phyloP scores from a whole-genome alignment of 2,797 vertebrate genomes.

The Hyperoplus lanceolatus region DNA sequence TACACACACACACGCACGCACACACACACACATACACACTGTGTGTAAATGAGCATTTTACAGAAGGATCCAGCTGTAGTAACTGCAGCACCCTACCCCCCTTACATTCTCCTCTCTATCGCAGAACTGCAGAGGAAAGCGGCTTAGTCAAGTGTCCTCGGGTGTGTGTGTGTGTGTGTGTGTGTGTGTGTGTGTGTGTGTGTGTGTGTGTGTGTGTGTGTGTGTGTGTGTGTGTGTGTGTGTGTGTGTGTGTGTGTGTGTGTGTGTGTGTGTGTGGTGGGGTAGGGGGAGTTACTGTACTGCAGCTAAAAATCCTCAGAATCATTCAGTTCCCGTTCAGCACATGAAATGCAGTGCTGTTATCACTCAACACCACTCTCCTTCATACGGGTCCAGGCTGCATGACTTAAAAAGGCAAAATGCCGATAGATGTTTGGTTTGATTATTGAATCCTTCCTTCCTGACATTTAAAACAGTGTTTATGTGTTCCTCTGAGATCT shows the following conservation, averaged over 20 bases:
- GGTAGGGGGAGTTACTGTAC: not conserved
- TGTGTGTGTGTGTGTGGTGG: too few species aligned
- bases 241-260: too few species aligned
- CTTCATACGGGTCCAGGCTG: not conserved
- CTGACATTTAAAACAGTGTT: too few species aligned
- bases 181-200: too few species aligned
- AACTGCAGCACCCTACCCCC: slow-evolving; percentile 16
- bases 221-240: too few species aligned
- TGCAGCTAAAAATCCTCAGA: not conserved
- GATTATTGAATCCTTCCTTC: not conserved
- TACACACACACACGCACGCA: not conserved
- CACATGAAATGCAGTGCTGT: not conserved
- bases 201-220: too few species aligned
- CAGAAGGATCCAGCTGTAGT: not conserved
- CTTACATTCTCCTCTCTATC: slow-evolving; percentile 16
- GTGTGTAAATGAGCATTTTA: too few species aligned
- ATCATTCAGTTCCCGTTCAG: not conserved
- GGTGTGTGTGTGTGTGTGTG: not conserved
- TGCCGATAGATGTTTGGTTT: not conserved
- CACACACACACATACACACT: not conserved
- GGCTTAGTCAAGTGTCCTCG: slow-evolving; percentile 47
- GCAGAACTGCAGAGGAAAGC: slow-evolving; percentile 48
- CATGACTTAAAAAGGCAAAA: not conserved
- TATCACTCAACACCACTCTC: not conserved
- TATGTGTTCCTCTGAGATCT: not conserved